Percentiles rank a stretch among this genome's conserved stretches.
Evolutionary conservation across 1,140 invertebrate species (phyloP).

Genomic region (Lordiphosa clarofinis): DNA sequence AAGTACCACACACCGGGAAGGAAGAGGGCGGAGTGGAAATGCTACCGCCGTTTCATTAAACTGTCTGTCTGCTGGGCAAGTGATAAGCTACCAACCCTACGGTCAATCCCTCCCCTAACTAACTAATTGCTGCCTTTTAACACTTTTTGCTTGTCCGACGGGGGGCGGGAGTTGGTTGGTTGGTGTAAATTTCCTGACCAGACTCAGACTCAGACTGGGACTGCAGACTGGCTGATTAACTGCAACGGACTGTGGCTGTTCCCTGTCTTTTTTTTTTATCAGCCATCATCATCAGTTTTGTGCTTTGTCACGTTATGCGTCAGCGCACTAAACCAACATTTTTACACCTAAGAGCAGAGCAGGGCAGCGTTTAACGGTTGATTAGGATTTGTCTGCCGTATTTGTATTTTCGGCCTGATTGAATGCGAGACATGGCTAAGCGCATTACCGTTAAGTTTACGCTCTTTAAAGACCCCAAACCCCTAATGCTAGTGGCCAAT

Average conservation of each 20-base stretch:
- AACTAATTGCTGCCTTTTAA: conserved; percentile 70
- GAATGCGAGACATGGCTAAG: conserved; percentile 54
- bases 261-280: neutral
- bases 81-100: conserved; percentile 46
- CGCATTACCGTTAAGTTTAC: conserved; percentile 55
- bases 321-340: conserved; percentile 74
- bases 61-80: conserved; percentile 61
- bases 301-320: conserved; percentile 58
- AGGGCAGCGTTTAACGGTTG: conserved; percentile 59
- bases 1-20: conserved; percentile 41
- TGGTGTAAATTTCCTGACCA: conserved; percentile 41
- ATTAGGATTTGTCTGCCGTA: conserved; percentile 36
- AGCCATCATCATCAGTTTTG: conserved; percentile 42
- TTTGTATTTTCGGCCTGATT: conserved; percentile 53
- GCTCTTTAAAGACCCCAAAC: conserved; percentile 15
- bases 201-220: conserved; percentile 24
- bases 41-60: conserved; percentile 50
- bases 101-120: conserved; percentile 13
- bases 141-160: conserved; percentile 39
- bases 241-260: conserved; percentile 19
- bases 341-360: conserved; percentile 57
- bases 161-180: neutral
- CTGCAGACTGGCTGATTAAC: conserved; percentile 36
- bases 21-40: neutral
- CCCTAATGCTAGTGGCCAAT: conserved; percentile 20